Percentiles rank a stretch among this genome's conserved stretches.
phyloP scores from a whole-genome alignment of 2,113 vertebrate species.

The Polypterus senegalus region DNA sequence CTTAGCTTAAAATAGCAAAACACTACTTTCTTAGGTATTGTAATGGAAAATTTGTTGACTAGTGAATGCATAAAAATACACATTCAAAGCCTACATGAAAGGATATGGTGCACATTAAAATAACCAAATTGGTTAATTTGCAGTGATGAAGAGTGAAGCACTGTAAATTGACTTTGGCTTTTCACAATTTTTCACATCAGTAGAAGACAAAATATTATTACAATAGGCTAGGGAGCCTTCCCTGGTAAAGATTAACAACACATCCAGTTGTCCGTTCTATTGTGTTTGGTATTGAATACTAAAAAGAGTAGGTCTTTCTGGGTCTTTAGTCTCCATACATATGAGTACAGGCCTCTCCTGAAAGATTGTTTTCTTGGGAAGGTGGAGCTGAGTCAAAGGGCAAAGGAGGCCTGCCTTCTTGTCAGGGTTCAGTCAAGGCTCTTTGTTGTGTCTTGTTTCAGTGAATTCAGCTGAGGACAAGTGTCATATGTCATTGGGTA shows the following conservation, averaged over 20 bases:
- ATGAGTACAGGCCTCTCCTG: constrained; percentile 36
- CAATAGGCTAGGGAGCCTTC: no score
- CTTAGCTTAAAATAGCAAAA: no score
- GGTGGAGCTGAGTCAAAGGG: constrained; percentile 32
- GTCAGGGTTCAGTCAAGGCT: constrained; percentile 25
- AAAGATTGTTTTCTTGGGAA: constrained; percentile 24
- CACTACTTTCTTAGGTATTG: no score
- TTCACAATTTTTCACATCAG: no score
- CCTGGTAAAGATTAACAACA: background rate
- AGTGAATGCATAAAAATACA: no score
- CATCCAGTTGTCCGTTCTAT: constrained; percentile 37
- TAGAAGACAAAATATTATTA: no score
- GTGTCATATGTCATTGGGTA: constrained; percentile 28
- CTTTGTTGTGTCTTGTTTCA: constrained; percentile 54
- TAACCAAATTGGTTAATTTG: no score
- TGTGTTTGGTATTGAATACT: constrained; percentile 45
- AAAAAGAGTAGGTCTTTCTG: constrained; percentile 21
- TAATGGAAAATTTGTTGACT: no score
- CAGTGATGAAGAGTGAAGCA: no score
- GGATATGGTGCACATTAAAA: no score
- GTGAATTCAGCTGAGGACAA: constrained; percentile 54
- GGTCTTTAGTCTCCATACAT: constrained; percentile 23
- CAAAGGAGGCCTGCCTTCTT: constrained; percentile 46
- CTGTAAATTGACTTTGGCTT: no score
- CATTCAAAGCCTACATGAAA: no score